Evolutionary conservation across 2,797 vertebrate species (phyloP).

Genomic region (Borostomias antarcticus): DNA sequence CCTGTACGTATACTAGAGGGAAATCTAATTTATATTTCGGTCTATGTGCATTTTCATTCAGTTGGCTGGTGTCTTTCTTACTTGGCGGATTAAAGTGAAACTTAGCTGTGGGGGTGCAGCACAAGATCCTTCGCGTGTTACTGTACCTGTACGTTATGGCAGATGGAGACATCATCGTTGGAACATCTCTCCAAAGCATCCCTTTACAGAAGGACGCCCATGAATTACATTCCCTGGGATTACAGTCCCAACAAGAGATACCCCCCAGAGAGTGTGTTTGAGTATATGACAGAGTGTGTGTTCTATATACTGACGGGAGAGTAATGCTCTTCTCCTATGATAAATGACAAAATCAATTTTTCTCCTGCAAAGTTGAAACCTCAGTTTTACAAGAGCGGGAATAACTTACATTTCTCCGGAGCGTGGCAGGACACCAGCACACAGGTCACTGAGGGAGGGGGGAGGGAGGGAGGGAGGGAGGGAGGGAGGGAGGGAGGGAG

Average conservation of each 20-base stretch:
- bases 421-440: slow-evolving; percentile 48
- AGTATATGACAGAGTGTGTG: no score
- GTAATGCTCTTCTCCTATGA: no score
- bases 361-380: not conserved
- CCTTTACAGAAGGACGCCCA: slow-evolving; percentile 27
- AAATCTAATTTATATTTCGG: not conserved
- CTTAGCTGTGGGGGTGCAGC: not conserved
- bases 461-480: slow-evolving; percentile 35
- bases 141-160: slow-evolving; percentile 29
- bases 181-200: slow-evolving; percentile 48
- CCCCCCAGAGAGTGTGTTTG: no score
- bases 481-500: slow-evolving; percentile 45
- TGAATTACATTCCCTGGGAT: not conserved
- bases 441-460: slow-evolving; percentile 36
- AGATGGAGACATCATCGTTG: slow-evolving; percentile 44
- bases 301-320: no score
- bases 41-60: not conserved
- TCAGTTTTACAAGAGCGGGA: not conserved
- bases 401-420: slow-evolving; percentile 40
- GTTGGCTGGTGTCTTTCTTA: slow-evolving; percentile 28
- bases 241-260: no score
- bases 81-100: slow-evolving; percentile 33
- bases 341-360: not conserved
- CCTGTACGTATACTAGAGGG: no score
- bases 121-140: not conserved